Evolutionary conservation across 2,797 vertebrate species (phyloP).

Genomic region (Molossus molossus): DNA sequence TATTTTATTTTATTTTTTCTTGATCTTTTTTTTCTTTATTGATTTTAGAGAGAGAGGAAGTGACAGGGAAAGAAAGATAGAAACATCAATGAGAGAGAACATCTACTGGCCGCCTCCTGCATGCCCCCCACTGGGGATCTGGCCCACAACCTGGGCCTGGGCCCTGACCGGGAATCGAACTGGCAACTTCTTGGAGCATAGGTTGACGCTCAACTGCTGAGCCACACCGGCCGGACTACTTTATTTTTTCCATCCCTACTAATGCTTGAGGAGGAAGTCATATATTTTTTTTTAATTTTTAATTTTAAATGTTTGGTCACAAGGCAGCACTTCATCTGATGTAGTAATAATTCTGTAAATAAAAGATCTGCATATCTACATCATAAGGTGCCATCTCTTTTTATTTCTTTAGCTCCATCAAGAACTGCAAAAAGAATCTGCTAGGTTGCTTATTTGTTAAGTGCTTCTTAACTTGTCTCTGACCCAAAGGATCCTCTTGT

Average conservation of each 20-base stretch:
- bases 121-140: too few relatives aligned
- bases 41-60: too few relatives aligned
- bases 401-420: conserved; percentile 33
- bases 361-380: conserved; percentile 76
- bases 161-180: too few relatives aligned
- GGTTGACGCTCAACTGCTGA: too few relatives aligned
- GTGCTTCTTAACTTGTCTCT: background rate
- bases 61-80: too few relatives aligned
- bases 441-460: conserved; percentile 61
- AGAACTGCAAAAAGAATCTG: conserved; percentile 70
- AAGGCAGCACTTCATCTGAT: conserved; percentile 77
- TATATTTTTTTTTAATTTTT: conserved; percentile 5
- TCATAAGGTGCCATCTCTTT: conserved; percentile 60
- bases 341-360: conserved; percentile 79
- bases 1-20: conserved; percentile 18
- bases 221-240: too few relatives aligned
- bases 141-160: too few relatives aligned
- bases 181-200: too few relatives aligned
- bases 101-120: too few relatives aligned
- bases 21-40: too few relatives aligned
- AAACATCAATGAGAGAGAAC: too few relatives aligned
- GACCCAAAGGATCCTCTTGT: conserved; percentile 64
- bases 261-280: background rate
- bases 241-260: background rate
- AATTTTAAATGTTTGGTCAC: conserved; percentile 77